Conservation (phyloP, 2,888 invertebrate species). For the Hololepta plana region DNA sequence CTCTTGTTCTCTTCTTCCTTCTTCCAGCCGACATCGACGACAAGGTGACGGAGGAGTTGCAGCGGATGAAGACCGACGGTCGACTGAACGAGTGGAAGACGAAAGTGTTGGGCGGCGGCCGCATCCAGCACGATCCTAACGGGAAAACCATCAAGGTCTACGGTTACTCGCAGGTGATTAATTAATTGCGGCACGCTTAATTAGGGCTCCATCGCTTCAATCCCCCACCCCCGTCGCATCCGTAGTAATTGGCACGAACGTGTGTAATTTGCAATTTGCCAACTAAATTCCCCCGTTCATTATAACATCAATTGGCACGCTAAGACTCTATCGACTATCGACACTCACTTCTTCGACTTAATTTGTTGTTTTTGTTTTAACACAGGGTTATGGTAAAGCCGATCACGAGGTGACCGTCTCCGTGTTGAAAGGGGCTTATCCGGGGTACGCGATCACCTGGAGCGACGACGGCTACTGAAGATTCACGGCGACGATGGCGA, state of each 20-base stretch:
- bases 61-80: constrained; percentile 38
- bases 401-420: constrained; percentile 66
- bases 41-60: constrained; percentile 28
- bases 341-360: no score
- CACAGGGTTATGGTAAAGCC: constrained; percentile 73
- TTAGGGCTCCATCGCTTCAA: no score
- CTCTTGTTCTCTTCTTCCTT: constrained; percentile 9
- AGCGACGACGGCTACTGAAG: constrained; percentile 70
- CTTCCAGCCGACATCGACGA: constrained; percentile 66
- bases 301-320: no score
- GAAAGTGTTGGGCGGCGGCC: constrained; percentile 82
- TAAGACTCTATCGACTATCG: no score
- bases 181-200: neutral
- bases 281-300: no score
- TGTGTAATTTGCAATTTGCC: no score
- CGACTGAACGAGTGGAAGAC: constrained; percentile 20
- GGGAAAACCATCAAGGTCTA: constrained; percentile 71
- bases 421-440: constrained; percentile 54
- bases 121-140: constrained; percentile 67
- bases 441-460: constrained; percentile 59
- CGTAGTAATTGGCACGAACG: no score
- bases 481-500: no score
- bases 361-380: constrained; percentile 12
- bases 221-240: no score
- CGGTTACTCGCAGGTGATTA: constrained; percentile 69